phyloP scores from a whole-genome alignment of 2,113 vertebrate species.

The Tor tambroides region DNA sequence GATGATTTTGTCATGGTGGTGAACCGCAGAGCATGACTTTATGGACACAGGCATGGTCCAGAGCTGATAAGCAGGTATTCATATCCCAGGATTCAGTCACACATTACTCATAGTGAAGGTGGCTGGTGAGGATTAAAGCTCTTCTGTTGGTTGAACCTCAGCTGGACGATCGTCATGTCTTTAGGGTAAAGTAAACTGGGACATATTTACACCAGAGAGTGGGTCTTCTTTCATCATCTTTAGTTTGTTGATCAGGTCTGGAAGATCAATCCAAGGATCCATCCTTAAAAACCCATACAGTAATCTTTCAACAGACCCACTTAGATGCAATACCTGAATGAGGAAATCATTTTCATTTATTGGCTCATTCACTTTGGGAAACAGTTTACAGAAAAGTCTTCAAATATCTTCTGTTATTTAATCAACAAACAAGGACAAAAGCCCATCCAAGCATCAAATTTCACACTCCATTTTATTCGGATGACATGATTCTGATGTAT shows the following conservation, averaged over 20 bases:
- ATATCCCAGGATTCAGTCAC: neutral
- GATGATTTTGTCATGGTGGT: constrained; percentile 34
- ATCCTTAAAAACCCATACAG: neutral
- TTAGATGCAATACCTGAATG: neutral
- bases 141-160: constrained; percentile 23
- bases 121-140: constrained; percentile 36
- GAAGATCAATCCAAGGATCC: neutral
- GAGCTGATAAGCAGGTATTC: constrained; percentile 36
- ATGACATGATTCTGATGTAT: neutral
- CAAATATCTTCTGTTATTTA: neutral
- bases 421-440: neutral
- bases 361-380: neutral
- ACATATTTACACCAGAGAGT: neutral
- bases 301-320: neutral
- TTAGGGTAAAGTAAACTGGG: constrained; percentile 20
- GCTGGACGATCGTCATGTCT: neutral
- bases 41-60: constrained; percentile 17
- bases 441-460: neutral
- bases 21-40: constrained; percentile 9
- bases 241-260: constrained; percentile 2
- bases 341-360: neutral
- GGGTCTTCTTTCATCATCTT: constrained; percentile 46
- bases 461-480: neutral
- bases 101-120: constrained; percentile 8
- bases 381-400: neutral